Base-by-base conservation (phyloP, 2,797 vertebrate genomes). In the Acrocephalus scirpaceus region DNA sequence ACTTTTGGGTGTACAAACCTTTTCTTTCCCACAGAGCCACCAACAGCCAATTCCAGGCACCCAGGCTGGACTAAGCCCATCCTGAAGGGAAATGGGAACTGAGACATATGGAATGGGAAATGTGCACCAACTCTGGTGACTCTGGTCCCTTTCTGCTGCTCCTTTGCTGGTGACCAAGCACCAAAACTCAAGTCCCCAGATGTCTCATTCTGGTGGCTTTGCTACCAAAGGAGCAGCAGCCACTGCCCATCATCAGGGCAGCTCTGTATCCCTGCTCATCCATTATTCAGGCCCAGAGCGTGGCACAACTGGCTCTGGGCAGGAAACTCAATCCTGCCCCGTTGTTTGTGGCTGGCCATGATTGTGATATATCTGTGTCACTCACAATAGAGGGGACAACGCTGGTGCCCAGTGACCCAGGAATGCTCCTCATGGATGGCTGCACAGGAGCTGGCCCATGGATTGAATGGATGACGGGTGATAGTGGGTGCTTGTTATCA, bases 251-350 rank as follows among this genome's bases (percentile, higher is more conserved):
- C 69, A 61, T 16, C 34, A 8, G 60, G 38, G 64, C 62, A 67
- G 85, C 88, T 85, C 88, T 27, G 23, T 13, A 8, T 72, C 62
- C 60, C 53, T 89, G 72, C 60, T 82, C 82, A 81, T 96, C 40
- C 95, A 96, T 96, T 91, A 97, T 97, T 96, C 89, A 97, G 83
- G 78, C 50, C 8, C 14, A 18, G 66, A 12, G 62, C 9, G 0
- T 9, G 61, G 82, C 73, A 45, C 47, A 65, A 17, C 53, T 50
- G 29, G 53, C 80, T 82, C 44, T 56, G n/a, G 75, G 70, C 61
- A 27, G 1, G 90, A 96, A 96, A 95, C 61, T 57, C 81, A 86
- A 95, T 91, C 94, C 85, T 23, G 25, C 27, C 34, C 47, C 0
- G 2, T 74, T 94, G 83, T 82, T 91, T 91, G 80, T 92, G 88